Evolutionary conservation across 2,797 vertebrate species (phyloP).

Genomic region (Sebastes cheni): DNA sequence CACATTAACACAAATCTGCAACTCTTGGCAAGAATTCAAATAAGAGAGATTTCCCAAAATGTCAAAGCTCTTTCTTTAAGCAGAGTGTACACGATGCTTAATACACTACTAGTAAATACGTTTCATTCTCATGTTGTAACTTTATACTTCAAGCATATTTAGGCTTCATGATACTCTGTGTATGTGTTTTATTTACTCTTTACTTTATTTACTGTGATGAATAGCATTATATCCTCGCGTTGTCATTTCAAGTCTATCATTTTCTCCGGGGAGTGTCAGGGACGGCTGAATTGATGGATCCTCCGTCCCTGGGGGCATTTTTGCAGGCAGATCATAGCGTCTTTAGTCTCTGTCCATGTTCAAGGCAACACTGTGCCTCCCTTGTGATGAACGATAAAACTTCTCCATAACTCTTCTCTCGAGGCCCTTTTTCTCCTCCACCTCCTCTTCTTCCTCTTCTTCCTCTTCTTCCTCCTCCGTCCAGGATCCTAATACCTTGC

Average conservation of each 20-base stretch:
- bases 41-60: background rate
- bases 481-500: slow-evolving; percentile 31
- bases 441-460: background rate
- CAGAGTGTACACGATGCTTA: background rate
- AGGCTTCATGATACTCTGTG: background rate
- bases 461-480: background rate
- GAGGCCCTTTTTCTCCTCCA: background rate
- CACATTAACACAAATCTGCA: background rate
- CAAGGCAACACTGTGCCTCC: slow-evolving; percentile 65
- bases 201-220: background rate
- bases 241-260: slow-evolving; percentile 40
- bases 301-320: slow-evolving; percentile 43
- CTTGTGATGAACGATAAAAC: slow-evolving; percentile 60
- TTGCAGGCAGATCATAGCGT: slow-evolving; percentile 60
- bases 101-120: background rate
- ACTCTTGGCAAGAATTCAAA: background rate
- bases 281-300: slow-evolving; percentile 58
- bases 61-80: background rate
- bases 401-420: slow-evolving; percentile 64
- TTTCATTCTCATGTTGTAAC: background rate
- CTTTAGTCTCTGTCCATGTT: slow-evolving; percentile 74
- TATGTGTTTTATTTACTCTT: slow-evolving; percentile 24
- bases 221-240: slow-evolving; percentile 1
- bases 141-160: background rate
- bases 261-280: slow-evolving; percentile 37